Evolutionary conservation across 2,797 vertebrate species (phyloP).

Genomic region (Typhlichthys subterraneus): DNA sequence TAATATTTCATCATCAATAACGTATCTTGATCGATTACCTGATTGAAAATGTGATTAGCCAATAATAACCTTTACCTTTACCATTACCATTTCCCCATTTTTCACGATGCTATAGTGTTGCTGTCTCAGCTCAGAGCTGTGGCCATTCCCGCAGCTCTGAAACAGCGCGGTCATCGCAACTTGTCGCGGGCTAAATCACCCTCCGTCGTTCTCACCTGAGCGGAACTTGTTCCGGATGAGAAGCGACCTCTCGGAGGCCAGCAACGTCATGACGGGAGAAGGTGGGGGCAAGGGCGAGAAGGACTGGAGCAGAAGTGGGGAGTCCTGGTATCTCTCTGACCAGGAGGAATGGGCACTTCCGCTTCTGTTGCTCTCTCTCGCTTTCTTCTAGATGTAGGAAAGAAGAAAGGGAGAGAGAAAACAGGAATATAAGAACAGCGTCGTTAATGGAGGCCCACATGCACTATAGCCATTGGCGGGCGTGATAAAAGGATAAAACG

Average conservation of each 20-base stretch:
- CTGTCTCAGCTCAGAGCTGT: conserved; percentile 24
- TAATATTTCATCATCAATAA: conserved; percentile 33
- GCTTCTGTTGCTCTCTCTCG: conserved; percentile 47
- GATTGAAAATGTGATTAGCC: conserved; percentile 32
- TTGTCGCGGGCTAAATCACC: conserved; percentile 3
- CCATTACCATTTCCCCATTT: conserved; percentile 22
- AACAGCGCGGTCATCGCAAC: conserved; percentile 17
- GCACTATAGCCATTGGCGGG: too few species aligned
- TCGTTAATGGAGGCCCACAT: too few species aligned
- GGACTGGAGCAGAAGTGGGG: conserved; percentile 47
- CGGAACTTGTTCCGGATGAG: conserved; percentile 93
- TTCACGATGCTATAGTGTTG: conserved; percentile 30
- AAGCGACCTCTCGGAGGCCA: conserved; percentile 88
- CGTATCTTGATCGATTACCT: conserved; percentile 29
- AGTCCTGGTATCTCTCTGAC: conserved; percentile 59
- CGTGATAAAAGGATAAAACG: conserved; percentile 5
- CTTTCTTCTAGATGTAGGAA: conserved; percentile 32
- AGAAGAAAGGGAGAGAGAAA: conserved; percentile 35
- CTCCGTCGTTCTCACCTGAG: conserved; percentile 81
- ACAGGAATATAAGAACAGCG: conserved; percentile 44
- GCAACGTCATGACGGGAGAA: conserved; percentile 80
- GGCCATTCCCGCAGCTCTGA: conserved; percentile 15
- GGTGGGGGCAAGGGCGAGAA: conserved; percentile 34
- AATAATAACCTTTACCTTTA: conserved; percentile 18
- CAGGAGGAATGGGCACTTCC: conserved; percentile 64